phyloP scores from a whole-genome alignment of 1,140 invertebrate species.

The Metaphire vulgaris region DNA sequence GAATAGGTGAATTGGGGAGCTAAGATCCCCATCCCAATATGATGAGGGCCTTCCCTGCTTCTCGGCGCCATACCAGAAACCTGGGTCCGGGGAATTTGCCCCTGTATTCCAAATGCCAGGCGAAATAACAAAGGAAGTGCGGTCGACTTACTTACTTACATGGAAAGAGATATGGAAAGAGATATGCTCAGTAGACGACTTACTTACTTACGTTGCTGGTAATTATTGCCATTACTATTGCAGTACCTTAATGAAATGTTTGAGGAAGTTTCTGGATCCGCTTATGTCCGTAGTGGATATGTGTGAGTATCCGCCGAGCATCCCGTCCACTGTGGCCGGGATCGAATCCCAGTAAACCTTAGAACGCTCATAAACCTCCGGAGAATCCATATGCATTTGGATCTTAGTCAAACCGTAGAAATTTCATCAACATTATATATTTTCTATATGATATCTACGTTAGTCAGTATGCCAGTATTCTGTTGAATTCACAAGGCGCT shows the following conservation, averaged over 20 bases:
- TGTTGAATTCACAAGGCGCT: too few relatives aligned
- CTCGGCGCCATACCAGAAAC: neutral
- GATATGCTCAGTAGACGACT: too few relatives aligned
- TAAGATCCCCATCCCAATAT: too few relatives aligned
- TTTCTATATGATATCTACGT: too few relatives aligned
- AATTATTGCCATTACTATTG: too few relatives aligned
- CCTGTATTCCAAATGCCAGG: neutral
- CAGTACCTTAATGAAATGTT: constrained; percentile 43
- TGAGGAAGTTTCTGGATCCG: constrained; percentile 73
- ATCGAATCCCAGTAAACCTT: constrained; percentile 60
- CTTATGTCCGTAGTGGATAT: constrained; percentile 78
- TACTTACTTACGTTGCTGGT: too few relatives aligned
- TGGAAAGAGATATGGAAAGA: neutral
- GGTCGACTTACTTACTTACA: neutral
- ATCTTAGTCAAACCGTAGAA: too few relatives aligned
- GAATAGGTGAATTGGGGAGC: too few relatives aligned
- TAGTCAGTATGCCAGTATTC: too few relatives aligned
- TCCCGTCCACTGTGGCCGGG: constrained; percentile 84
- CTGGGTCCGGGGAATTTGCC: neutral
- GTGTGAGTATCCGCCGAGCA: constrained; percentile 83
- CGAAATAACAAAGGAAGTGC: neutral
- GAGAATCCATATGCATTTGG: too few relatives aligned
- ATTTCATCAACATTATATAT: too few relatives aligned
- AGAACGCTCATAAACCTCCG: constrained; percentile 46
- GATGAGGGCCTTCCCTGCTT: too few relatives aligned